These are phyloP conservation scores for Ornithorhynchus anatinus DNA, from an alignment of 2,113 vertebrate species.

Conservation along the genomic window DNA sequence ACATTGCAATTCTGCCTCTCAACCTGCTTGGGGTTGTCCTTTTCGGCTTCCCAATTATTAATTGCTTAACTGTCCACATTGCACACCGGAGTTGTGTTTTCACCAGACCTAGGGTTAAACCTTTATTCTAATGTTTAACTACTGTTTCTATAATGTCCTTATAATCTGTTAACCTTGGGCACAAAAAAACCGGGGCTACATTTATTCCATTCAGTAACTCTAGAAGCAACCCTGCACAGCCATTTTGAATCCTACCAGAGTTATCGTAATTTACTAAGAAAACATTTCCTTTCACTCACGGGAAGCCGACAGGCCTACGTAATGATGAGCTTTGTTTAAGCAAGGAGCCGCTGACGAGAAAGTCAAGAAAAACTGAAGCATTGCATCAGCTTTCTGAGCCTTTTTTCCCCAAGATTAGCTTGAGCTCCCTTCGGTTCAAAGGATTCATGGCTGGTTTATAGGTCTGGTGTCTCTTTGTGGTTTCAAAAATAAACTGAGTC, in stretches of 20 bases:
- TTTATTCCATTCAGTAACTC: no score
- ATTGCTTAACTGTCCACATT: no score
- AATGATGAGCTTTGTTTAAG: not conserved
- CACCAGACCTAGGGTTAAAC: no score
- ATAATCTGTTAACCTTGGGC: no score
- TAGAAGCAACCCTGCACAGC: not conserved
- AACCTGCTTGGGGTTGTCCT: no score
- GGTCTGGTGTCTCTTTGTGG: not conserved
- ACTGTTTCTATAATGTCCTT: no score
- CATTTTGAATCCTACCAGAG: not conserved
- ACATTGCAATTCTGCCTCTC: no score
- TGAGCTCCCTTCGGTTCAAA: not conserved
- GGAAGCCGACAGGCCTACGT: not conserved
- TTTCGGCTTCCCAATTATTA: no score
- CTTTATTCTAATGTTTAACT: no score
- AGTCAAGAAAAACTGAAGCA: not conserved
- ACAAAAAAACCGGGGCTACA: no score
- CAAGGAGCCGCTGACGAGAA: not conserved
- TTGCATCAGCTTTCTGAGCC: not conserved
- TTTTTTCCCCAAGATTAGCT: not conserved
- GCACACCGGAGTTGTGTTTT: no score
- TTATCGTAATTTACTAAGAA: conserved; percentile 1
- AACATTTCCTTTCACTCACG: not conserved
- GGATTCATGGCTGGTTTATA: no score
- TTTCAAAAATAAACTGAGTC: not conserved